Evolutionary conservation across 2,113 vertebrate genomes (phyloP), one percentile per base, ranked within the genome.

Genomic region (Calidris pugnax): DNA sequence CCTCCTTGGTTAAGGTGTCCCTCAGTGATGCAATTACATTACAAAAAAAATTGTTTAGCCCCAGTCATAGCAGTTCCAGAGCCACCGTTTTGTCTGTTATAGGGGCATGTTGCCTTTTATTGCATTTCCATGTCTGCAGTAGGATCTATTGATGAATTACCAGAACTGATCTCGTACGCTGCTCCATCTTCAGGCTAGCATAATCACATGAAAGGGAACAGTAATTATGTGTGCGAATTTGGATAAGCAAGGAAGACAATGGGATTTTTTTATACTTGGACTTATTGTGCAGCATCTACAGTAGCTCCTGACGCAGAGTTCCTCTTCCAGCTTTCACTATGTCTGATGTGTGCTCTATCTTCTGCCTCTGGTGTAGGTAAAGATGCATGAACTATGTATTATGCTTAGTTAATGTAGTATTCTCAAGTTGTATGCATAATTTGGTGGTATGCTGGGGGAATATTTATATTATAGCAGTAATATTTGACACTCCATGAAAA

Each of bases 311-410:
- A 39, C 86, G 33, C 66, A 73, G 80, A 82, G 30, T 75, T 88
- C 57, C 23, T 43, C 28, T 85, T 73, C 77, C 79, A 93, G 67
- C 81, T 95, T 72, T 87, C 47, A 32, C 17, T 62, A 53, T 93
- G 83, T 95, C 92, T 87, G 77, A 66, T 88, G 20, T 41, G 75
- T 97, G 48, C 78, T 97, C 41, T 33, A 2, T 96, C 79, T 96
- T 97, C 79, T 96, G 93, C 85, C 35, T 95, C 92, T 89, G 81
- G 43, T 90, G 68, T 84, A 92, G 74, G 94, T 96, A 97, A 97
- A 97, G 87, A n/a, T 91, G 81, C 69, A 87, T 93, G 71, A 94
- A 82, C 19, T 93, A 41, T 89, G 22, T 85, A 39, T 94, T 67
- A 17, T 56, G 41, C 48, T 81, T 51, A 85, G 35, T 62, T 93